These are phyloP conservation scores for Cercocebus atys DNA, from an alignment of 2,113 vertebrate genomes.

Conservation along the genomic window DNA sequence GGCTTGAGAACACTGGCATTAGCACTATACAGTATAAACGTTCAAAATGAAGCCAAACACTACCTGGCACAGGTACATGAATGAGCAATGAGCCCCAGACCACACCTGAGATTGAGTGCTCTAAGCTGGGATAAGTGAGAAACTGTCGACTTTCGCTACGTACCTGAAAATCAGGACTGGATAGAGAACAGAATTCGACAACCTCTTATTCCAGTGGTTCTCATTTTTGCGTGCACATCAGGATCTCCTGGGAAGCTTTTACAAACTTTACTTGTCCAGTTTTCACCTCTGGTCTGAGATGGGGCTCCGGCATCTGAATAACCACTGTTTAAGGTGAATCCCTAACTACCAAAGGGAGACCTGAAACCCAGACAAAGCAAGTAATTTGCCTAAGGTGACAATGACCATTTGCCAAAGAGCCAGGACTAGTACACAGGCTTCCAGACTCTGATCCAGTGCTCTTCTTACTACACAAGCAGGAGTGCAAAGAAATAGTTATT, in stretches of 20 bases:
- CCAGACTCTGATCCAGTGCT: background rate
- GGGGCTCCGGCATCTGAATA: background rate
- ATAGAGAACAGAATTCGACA: background rate
- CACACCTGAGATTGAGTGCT: background rate
- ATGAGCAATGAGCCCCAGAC: background rate
- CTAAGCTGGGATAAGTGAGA: background rate
- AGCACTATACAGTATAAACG: background rate
- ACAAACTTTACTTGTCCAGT: background rate
- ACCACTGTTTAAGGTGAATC: background rate
- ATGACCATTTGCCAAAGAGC: background rate
- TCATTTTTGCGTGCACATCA: accelerated
- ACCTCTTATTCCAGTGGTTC: background rate
- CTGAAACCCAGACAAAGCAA: background rate
- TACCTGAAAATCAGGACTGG: background rate
- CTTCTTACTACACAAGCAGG: background rate
- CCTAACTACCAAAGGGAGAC: background rate
- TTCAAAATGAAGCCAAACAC: background rate
- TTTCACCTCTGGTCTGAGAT: background rate
- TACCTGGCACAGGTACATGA: background rate
- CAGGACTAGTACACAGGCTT: background rate
- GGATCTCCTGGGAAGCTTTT: background rate
- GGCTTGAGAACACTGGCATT: slow-evolving; percentile 26
- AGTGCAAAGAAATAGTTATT: background rate
- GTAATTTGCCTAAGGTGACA: background rate
- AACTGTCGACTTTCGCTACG: background rate